Conservation (phyloP, 2,113 vertebrate genomes). For the Ranitomeya variabilis region DNA sequence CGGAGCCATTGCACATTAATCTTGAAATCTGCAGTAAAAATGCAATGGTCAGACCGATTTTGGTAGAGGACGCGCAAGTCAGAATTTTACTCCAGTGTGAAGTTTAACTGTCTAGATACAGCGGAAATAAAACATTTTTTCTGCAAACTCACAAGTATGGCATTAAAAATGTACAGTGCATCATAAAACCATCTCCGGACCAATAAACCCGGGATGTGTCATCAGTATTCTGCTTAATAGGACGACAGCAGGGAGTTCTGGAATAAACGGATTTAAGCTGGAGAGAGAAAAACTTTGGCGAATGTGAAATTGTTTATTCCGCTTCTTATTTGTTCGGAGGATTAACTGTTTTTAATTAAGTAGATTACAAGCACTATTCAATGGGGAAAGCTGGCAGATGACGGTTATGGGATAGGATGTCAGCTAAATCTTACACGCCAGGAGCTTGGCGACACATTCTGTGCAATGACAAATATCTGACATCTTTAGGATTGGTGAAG, state of each 20-base stretch:
- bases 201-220: not conserved
- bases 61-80: too few species aligned
- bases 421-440: not conserved
- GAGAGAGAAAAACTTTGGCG: slow-evolving; percentile 13
- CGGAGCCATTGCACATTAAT: too few species aligned
- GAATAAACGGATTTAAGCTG: not conserved
- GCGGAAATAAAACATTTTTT: not conserved
- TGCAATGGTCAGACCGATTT: too few species aligned
- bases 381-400: not conserved
- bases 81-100: too few species aligned
- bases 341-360: slow-evolving; percentile 41
- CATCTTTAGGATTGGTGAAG: not conserved
- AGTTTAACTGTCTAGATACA: too few species aligned
- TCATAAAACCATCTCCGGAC: not conserved
- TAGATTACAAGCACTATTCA: slow-evolving; percentile 13
- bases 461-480: not conserved
- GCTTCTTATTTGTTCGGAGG: slow-evolving; percentile 7
- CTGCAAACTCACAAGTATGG: not conserved
- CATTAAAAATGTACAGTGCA: not conserved
- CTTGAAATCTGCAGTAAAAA: too few species aligned
- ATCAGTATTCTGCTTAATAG: not conserved
- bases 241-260: slow-evolving; percentile 26
- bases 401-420: not conserved
- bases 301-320: slow-evolving; percentile 20
- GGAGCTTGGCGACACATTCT: not conserved